Percentiles rank a stretch among this genome's conserved stretches.
These are phyloP conservation scores for Metridium senile DNA, from an alignment of 92 coral and sea anemone genomes.

Conservation along the genomic window DNA sequence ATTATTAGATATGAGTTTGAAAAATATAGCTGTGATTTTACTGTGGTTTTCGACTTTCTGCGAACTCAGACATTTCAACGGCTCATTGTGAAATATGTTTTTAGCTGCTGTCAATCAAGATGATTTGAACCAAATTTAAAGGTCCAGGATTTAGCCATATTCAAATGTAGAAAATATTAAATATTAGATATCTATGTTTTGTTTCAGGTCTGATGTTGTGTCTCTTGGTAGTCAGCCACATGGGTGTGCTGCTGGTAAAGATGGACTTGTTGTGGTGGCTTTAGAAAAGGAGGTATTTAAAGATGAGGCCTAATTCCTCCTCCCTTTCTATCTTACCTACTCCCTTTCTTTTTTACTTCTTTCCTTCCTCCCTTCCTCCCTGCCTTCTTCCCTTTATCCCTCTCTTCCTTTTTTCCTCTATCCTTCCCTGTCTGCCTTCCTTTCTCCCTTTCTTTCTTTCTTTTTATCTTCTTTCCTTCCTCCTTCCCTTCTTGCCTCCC, in stretches of 20 bases:
- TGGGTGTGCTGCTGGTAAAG: slow-evolving; percentile 74
- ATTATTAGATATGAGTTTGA: too few species aligned
- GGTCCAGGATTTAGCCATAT: too few species aligned
- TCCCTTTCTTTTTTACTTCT: neutral
- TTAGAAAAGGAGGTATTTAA: slow-evolving; percentile 70
- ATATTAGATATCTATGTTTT: neutral
- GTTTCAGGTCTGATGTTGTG: slow-evolving; percentile 58
- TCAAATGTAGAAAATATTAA: too few species aligned
- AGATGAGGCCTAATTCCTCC: neutral
- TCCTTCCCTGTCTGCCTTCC: neutral
- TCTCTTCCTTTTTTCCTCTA: neutral
- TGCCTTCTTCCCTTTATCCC: neutral
- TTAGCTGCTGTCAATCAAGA: too few species aligned
- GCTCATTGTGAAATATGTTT: too few species aligned
- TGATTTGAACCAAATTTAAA: too few species aligned
- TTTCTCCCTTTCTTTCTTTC: neutral
- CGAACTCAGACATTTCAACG: too few species aligned
- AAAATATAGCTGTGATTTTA: too few species aligned
- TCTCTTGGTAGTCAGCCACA: slow-evolving; percentile 76
- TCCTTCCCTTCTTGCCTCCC: neutral
- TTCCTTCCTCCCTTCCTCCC: neutral
- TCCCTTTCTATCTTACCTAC: too few species aligned
- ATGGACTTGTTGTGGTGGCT: slow-evolving; percentile 71
- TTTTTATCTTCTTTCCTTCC: neutral
- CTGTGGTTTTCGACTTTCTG: too few species aligned